These are phyloP conservation scores for Athalia cordata DNA, from an alignment of 2,888 invertebrate species.

Conservation along the genomic window DNA sequence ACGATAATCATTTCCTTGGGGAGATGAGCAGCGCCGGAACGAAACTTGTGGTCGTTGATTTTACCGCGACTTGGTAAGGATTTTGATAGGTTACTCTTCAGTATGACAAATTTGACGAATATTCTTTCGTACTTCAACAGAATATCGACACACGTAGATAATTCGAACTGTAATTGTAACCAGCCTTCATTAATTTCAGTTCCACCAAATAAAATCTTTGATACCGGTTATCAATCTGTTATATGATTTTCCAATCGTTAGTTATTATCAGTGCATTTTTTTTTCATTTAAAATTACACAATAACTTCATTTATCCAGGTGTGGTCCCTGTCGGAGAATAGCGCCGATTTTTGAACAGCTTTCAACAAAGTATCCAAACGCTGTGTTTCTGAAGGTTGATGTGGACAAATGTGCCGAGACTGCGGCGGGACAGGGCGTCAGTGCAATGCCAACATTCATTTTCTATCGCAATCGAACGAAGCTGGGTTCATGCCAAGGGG, in stretches of 20 bases:
- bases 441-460: slow-evolving; percentile 98
- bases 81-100: slow-evolving; percentile 57
- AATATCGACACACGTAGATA: too few relatives aligned
- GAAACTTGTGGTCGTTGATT: slow-evolving; percentile 95
- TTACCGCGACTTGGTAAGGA: slow-evolving; percentile 93
- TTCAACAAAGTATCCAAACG: slow-evolving; percentile 89
- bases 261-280: too few relatives aligned
- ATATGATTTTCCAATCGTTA: too few relatives aligned
- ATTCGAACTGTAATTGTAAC: too few relatives aligned
- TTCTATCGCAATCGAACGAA: slow-evolving; percentile 93
- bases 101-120: neutral
- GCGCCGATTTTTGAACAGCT: slow-evolving; percentile 94
- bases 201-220: too few relatives aligned
- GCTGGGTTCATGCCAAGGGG: slow-evolving; percentile 91
- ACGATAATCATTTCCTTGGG: slow-evolving; percentile 88
- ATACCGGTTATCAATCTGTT: too few relatives aligned
- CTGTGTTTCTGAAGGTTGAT: slow-evolving; percentile 95
- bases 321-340: slow-evolving; percentile 96
- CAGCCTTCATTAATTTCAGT: too few relatives aligned
- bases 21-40: slow-evolving; percentile 90
- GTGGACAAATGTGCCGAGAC: slow-evolving; percentile 95
- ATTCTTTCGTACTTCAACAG: neutral
- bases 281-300: too few relatives aligned
- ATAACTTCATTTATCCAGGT: slow-evolving; percentile 78
- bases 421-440: slow-evolving; percentile 90